A percentile compares a stretch with the other conserved stretches of the same genome.
phyloP scores from a whole-genome alignment of 2,797 vertebrate species.

The Siniperca scherzeri region DNA sequence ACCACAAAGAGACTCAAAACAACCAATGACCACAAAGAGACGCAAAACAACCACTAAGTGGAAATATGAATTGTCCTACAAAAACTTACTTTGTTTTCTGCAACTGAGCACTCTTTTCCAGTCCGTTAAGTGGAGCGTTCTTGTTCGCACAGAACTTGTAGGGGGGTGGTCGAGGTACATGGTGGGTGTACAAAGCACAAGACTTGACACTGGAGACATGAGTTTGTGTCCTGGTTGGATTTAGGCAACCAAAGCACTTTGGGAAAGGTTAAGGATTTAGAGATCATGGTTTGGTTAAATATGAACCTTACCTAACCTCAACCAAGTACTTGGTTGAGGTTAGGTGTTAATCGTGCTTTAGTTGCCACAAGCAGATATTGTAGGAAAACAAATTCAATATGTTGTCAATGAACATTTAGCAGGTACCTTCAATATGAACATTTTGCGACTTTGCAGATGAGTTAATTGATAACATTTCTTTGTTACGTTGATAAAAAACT shows the following conservation, averaged over 20 bases:
- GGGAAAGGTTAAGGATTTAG: not conserved
- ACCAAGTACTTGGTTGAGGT: too few relatives aligned
- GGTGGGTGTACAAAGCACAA: not conserved
- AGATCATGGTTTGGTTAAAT: not conserved
- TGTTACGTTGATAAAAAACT: too few relatives aligned
- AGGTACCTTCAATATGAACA: not conserved
- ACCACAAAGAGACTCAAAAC: too few relatives aligned
- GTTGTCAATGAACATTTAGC: not conserved
- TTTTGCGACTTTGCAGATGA: not conserved
- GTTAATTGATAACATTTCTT: not conserved
- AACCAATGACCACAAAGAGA: too few relatives aligned
- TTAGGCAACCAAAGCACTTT: not conserved
- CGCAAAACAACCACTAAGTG: too few relatives aligned
- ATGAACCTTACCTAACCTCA: not conserved
- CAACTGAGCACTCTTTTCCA: not conserved
- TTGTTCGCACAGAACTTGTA: not conserved
- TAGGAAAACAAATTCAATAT: too few relatives aligned
- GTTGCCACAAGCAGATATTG: not conserved
- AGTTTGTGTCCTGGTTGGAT: not conserved
- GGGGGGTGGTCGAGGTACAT: not conserved
- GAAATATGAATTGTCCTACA: conserved; percentile 1
- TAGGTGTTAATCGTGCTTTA: not conserved
- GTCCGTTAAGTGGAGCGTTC: not conserved
- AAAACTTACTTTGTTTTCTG: not conserved
- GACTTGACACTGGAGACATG: not conserved